A percentile compares a stretch with the other conserved stretches of the same genome.
These are phyloP conservation scores for Heliconius cydno DNA, from an alignment of 2,888 invertebrate species.

Conservation along the genomic window DNA sequence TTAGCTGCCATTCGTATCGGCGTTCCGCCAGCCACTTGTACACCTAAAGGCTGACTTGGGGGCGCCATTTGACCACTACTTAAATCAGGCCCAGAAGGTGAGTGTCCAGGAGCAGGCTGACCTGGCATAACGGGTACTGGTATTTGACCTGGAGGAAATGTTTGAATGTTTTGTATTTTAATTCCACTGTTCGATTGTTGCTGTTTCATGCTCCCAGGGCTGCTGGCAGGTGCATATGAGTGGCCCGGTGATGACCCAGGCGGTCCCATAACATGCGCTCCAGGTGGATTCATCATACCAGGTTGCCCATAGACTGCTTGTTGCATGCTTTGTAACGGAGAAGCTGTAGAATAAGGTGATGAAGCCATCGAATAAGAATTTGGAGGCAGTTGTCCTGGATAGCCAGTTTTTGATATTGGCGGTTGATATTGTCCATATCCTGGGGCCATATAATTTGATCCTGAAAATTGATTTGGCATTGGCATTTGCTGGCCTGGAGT, in stretches of 20 bases:
- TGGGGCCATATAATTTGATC: slow-evolving; percentile 63
- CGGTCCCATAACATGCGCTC: slow-evolving; percentile 58
- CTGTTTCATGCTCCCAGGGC: slow-evolving; percentile 69
- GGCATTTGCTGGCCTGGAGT: slow-evolving; percentile 63
- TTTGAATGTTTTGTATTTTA: slow-evolving; percentile 76
- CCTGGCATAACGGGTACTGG: slow-evolving; percentile 53
- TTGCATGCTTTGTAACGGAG: slow-evolving; percentile 77
- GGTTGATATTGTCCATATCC: slow-evolving; percentile 65
- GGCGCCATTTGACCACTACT: slow-evolving; percentile 49
- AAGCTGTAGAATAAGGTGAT: slow-evolving; percentile 64
- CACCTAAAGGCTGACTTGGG: slow-evolving; percentile 49
- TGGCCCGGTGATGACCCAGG: slow-evolving; percentile 59
- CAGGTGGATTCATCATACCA: slow-evolving; percentile 55
- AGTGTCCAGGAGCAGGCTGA: slow-evolving; percentile 49
- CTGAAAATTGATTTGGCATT: slow-evolving; percentile 56
- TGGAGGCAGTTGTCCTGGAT: slow-evolving; percentile 61
- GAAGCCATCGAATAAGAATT: slow-evolving; percentile 62
- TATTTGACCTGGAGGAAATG: slow-evolving; percentile 68
- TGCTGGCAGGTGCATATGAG: slow-evolving; percentile 63
- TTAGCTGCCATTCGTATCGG: slow-evolving; percentile 72
- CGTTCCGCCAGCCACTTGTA: slow-evolving; percentile 65
- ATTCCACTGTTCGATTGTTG: slow-evolving; percentile 57
- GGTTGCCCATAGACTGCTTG: slow-evolving; percentile 73
- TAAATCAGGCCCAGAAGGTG: slow-evolving; percentile 55
- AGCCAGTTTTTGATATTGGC: slow-evolving; percentile 66